Evolutionary conservation across 2,113 vertebrate genomes (phyloP).

Genomic region (Pelmatolapia mariae): DNA sequence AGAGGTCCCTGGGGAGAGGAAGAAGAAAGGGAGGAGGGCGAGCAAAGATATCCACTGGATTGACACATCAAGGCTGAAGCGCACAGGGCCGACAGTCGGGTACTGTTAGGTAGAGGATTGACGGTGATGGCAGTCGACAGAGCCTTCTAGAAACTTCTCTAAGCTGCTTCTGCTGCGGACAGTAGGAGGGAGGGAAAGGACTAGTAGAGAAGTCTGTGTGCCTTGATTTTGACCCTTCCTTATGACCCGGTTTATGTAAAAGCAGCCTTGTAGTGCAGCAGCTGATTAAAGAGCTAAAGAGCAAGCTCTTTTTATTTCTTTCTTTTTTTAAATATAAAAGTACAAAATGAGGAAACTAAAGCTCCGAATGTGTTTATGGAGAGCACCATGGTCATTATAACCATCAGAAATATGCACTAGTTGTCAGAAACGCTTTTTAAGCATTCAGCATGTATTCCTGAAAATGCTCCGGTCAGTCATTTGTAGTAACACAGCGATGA

Average conservation of each 20-base stretch:
- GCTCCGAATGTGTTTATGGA: slow-evolving; percentile 8
- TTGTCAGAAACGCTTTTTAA: background rate
- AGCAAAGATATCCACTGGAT: background rate
- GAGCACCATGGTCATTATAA: slow-evolving; percentile 4
- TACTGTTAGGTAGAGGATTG: slow-evolving; percentile 2
- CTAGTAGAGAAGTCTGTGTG: slow-evolving; percentile 33
- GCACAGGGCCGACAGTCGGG: background rate
- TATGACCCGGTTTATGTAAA: background rate
- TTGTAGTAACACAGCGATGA: background rate
- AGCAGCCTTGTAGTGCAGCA: background rate
- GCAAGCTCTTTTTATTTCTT: background rate
- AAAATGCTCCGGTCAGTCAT: background rate
- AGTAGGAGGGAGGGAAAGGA: background rate
- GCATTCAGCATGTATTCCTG: background rate
- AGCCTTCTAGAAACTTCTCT: slow-evolving; percentile 16
- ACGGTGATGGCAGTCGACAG: slow-evolving; percentile 49
- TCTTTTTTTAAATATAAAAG: background rate
- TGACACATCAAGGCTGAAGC: slow-evolving; percentile 33
- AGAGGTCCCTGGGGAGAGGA: background rate
- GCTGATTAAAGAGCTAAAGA: background rate
- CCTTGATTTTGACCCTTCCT: slow-evolving; percentile 52
- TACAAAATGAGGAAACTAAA: background rate
- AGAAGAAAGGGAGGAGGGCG: background rate
- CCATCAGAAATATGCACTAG: slow-evolving; percentile 14
- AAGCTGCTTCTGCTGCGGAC: background rate